A percentile compares a stretch with the other conserved stretches of the same genome.
Conservation (phyloP, 1,140 invertebrate species). For the Nylanderia fulva region DNA sequence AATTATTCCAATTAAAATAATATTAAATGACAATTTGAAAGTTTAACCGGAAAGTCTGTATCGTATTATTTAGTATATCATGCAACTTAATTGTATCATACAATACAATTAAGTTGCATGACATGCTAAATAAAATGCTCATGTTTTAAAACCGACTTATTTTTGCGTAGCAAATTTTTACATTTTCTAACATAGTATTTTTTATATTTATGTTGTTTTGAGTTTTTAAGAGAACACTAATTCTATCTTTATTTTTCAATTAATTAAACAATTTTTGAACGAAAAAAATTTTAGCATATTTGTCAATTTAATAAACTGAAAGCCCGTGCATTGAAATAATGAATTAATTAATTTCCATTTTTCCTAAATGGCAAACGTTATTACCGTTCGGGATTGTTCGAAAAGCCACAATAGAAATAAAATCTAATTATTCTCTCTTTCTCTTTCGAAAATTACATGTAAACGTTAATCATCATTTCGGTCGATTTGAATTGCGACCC, state of each 20-base stretch:
- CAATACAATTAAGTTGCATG: too few relatives aligned
- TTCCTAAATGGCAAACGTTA: neutral
- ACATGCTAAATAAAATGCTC: neutral
- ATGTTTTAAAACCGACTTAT: neutral
- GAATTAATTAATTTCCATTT: neutral
- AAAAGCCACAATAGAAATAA: constrained; percentile 28
- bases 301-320: constrained; percentile 20
- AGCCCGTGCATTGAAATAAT: neutral
- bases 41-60: neutral
- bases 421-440: neutral
- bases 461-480: constrained; percentile 53
- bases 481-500: constrained; percentile 59
- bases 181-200: neutral
- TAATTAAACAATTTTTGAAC: neutral
- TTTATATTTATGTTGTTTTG: neutral
- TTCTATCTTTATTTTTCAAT: constrained; percentile 16
- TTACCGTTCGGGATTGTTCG: neutral
- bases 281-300: neutral
- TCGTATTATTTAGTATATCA: neutral
- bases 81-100: too few relatives aligned
- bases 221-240: neutral
- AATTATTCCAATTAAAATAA: constrained; percentile 26
- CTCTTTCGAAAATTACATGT: constrained; percentile 19
- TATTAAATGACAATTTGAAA: neutral
- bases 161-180: constrained; percentile 14